phyloP scores from a whole-genome alignment of 2,797 vertebrate species.

The Enteromius radiatus region DNA sequence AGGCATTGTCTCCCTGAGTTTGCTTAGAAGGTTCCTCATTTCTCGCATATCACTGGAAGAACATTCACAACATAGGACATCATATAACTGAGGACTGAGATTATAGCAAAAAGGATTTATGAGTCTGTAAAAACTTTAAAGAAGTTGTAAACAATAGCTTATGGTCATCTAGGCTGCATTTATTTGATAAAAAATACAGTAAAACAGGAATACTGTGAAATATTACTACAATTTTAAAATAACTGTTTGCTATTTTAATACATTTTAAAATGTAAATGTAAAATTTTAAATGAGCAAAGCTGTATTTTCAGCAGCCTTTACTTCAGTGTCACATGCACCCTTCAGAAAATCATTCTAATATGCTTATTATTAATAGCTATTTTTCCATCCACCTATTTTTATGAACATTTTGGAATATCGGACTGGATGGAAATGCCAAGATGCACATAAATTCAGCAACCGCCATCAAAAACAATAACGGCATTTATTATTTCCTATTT shows the following conservation, averaged over 20 bases:
- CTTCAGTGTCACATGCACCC: not conserved
- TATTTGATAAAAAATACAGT: not conserved
- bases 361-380: not conserved
- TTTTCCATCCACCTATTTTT: too few species aligned
- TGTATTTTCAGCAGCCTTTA: too few species aligned
- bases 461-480: too few species aligned
- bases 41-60: conserved; percentile 92
- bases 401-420: too few species aligned
- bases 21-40: conserved; percentile 98
- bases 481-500: too few species aligned
- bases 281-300: too few species aligned
- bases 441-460: too few species aligned
- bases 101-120: not conserved
- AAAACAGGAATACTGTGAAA: not conserved
- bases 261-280: not conserved
- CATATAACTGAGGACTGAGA: not conserved
- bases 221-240: not conserved
- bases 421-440: too few species aligned
- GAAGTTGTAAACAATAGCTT: not conserved
- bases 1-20: conserved; percentile 99
- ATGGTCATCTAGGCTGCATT: not conserved
- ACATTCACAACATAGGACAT: conserved; percentile 26
- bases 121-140: too few species aligned
- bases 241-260: not conserved
- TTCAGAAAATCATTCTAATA: not conserved